Percentiles rank a stretch among this genome's conserved stretches.
Evolutionary conservation across 35 echinoderm and acorn worm species (phyloP).

Genomic region (Apostichopus parvimensis): DNA sequence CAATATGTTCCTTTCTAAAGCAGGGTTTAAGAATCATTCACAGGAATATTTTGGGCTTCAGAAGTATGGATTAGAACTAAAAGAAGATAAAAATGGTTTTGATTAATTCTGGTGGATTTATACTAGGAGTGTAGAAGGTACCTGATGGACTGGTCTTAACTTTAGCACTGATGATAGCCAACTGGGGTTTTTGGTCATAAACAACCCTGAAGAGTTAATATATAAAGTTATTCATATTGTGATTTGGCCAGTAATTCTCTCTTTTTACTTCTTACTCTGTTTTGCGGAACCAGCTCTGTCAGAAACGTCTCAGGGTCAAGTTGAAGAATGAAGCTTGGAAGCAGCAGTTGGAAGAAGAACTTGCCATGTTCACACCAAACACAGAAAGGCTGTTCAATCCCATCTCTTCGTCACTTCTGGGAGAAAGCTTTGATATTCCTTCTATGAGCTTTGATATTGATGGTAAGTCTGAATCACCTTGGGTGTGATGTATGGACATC

Average conservation of each 20-base stretch:
- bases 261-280: not conserved
- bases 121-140: no score
- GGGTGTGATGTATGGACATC: no score
- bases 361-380: constrained; percentile 88
- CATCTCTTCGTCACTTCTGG: constrained; percentile 64
- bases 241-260: not conserved
- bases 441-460: constrained; percentile 98
- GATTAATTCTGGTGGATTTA: no score
- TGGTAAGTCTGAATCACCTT: constrained; percentile 41
- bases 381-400: constrained; percentile 88
- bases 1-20: no score
- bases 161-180: no score
- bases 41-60: no score
- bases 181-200: not conserved
- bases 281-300: constrained; percentile 50
- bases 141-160: no score
- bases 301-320: constrained; percentile 63
- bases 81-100: no score
- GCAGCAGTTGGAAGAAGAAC: constrained; percentile 78
- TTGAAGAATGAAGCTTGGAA: constrained; percentile 80
- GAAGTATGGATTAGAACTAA: no score
- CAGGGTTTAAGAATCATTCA: no score
- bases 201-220: not conserved
- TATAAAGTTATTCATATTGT: no score
- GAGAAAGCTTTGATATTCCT: constrained; percentile 87